These are phyloP conservation scores for Pedicia rivosa DNA, from an alignment of 2,888 invertebrate species.

Conservation along the genomic window DNA sequence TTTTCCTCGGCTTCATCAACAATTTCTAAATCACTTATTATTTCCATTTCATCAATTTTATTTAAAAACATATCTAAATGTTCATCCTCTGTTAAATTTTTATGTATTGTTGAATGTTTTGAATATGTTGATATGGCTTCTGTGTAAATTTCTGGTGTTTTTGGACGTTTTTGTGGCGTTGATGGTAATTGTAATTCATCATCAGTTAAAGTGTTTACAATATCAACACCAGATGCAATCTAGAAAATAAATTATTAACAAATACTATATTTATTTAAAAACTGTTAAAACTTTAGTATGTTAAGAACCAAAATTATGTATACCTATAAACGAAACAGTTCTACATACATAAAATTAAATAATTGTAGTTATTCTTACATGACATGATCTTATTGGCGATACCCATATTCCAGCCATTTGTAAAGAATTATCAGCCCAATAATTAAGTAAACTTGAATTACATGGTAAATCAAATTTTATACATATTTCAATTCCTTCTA, in stretches of 20 bases:
- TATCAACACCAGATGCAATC: slow-evolving; percentile 60
- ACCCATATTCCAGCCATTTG: slow-evolving; percentile 75
- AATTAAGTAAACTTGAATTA: slow-evolving; percentile 76
- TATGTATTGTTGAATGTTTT: no score
- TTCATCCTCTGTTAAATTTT: no score
- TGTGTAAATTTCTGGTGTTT: slow-evolving; percentile 24
- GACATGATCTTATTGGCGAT: slow-evolving; percentile 59
- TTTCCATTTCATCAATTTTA: neutral
- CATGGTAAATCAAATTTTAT: slow-evolving; percentile 58
- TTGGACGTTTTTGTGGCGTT: slow-evolving; percentile 25
- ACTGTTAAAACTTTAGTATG: neutral
- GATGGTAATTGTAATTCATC: slow-evolving; percentile 29
- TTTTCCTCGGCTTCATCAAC: slow-evolving; percentile 30
- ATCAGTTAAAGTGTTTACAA: slow-evolving; percentile 45
- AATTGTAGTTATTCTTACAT: slow-evolving; percentile 28
- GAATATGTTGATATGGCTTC: no score
- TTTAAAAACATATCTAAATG: neutral
- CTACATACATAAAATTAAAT: neutral
- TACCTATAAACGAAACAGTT: neutral
- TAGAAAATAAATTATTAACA: slow-evolving; percentile 11
- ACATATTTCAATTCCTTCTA: slow-evolving; percentile 61
- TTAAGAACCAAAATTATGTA: neutral
- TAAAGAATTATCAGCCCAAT: slow-evolving; percentile 73
- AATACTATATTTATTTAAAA: no score
- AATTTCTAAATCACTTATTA: no score